These are phyloP conservation scores for Egretta garzetta DNA, from an alignment of 2,113 vertebrate species.

Conservation along the genomic window DNA sequence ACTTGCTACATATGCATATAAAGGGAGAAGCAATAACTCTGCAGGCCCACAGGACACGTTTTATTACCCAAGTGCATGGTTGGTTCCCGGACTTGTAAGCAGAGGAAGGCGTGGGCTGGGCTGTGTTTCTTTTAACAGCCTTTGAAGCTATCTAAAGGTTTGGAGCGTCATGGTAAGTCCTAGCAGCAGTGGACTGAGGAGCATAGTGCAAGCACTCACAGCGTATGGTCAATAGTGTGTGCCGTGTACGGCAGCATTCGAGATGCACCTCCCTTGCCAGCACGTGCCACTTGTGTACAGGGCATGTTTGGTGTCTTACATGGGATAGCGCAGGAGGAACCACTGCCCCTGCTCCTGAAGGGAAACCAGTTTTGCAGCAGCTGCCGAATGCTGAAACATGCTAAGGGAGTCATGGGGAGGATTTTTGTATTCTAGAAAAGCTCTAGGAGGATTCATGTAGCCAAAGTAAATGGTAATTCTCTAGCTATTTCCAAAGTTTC, in stretches of 20 bases:
- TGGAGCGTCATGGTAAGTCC: accelerated
- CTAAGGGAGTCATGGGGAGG: not conserved
- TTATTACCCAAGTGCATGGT: not conserved
- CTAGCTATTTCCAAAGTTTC: not conserved
- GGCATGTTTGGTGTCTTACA: accelerated
- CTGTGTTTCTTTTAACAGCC: not conserved
- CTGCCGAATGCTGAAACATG: not conserved
- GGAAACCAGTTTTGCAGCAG: not conserved
- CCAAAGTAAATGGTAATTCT: not conserved
- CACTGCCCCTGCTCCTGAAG: accelerated
- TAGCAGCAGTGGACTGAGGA: not conserved
- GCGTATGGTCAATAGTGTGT: accelerated
- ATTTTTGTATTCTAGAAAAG: not conserved
- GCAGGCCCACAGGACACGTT: not conserved
- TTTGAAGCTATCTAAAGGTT: not conserved
- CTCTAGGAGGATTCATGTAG: not conserved
- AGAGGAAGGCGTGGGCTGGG: accelerated
- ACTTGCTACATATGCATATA: accelerated
- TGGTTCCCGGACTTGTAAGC: not conserved
- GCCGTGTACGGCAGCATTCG: accelerated
- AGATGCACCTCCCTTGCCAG: accelerated
- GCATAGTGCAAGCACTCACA: not conserved
- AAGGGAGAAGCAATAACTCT: not conserved
- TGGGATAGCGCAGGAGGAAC: accelerated
- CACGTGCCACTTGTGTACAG: accelerated